phyloP scores from a whole-genome alignment of 2,888 invertebrate species.

The Campopleginae sp. region DNA sequence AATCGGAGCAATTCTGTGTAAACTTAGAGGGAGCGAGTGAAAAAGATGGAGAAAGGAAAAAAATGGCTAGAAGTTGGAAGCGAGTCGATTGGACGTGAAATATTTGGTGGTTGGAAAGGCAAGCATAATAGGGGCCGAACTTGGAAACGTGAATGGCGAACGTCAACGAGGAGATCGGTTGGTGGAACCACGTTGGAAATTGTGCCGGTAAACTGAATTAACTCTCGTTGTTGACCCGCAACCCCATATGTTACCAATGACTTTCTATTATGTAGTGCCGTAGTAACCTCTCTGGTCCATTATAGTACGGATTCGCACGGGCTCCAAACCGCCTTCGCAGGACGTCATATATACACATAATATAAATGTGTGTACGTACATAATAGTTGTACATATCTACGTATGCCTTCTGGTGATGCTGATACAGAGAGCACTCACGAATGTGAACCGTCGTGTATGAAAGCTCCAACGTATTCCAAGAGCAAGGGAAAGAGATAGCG shows the following conservation, averaged over 20 bases:
- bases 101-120: background rate
- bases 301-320: conserved; percentile 65
- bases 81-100: conserved; percentile 17
- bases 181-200: conserved; percentile 71
- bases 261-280: conserved; percentile 76
- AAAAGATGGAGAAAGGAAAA: background rate
- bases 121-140: conserved; percentile 44
- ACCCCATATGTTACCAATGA: conserved; percentile 77
- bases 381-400: conserved; percentile 48
- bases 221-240: conserved; percentile 75
- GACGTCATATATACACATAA: conserved; percentile 9
- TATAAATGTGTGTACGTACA: conserved; percentile 15
- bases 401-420: conserved; percentile 48
- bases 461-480: conserved; percentile 31
- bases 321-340: conserved; percentile 54
- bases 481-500: conserved; percentile 32
- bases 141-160: conserved; percentile 57
- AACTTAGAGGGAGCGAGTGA: background rate
- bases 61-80: background rate
- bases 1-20: background rate
- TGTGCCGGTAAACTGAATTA: conserved; percentile 79
- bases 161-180: conserved; percentile 52
- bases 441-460: conserved; percentile 40
- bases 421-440: conserved; percentile 38
- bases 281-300: conserved; percentile 70